These are phyloP conservation scores for Caradrina kadenii DNA, from an alignment of 2,888 invertebrate species.

Conservation along the genomic window DNA sequence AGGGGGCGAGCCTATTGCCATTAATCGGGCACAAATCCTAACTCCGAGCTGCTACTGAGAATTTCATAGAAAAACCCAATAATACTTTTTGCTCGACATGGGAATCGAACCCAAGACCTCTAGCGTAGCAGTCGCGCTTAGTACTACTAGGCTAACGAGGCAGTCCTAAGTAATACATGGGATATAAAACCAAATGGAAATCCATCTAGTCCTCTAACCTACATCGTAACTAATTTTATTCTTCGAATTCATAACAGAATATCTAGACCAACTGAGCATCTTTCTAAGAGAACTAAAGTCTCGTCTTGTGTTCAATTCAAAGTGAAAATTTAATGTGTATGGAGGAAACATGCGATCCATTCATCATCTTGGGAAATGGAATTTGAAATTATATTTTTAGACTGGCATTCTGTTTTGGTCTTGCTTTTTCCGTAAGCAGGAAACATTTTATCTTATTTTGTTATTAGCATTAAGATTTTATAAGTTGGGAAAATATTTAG, in stretches of 20 bases:
- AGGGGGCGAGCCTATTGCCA: no score
- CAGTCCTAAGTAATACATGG: no score
- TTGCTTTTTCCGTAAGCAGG: background rate
- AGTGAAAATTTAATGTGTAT: slow-evolving; percentile 42
- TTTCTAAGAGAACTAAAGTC: slow-evolving; percentile 24
- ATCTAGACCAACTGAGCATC: slow-evolving; percentile 37
- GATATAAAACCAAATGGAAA: no score
- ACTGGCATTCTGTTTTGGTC: background rate
- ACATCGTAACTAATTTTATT: slow-evolving; percentile 34
- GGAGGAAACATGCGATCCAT: slow-evolving; percentile 51
- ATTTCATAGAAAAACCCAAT: no score
- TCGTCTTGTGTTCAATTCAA: slow-evolving; percentile 42
- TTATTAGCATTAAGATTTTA: background rate
- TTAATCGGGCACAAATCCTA: no score
- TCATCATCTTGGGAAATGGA: slow-evolving; percentile 45
- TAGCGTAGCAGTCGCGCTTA: no score
- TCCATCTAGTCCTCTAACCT: slow-evolving; percentile 19
- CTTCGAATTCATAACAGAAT: slow-evolving; percentile 41
- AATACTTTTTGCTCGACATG: no score
- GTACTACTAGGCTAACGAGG: no score
- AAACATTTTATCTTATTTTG: background rate
- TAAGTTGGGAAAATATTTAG: background rate
- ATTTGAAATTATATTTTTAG: slow-evolving; percentile 31
- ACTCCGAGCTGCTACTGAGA: no score
- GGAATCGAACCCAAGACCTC: no score